These are phyloP conservation scores for Papilio glaucus DNA, from an alignment of 1,140 invertebrate species.

Conservation along the genomic window DNA sequence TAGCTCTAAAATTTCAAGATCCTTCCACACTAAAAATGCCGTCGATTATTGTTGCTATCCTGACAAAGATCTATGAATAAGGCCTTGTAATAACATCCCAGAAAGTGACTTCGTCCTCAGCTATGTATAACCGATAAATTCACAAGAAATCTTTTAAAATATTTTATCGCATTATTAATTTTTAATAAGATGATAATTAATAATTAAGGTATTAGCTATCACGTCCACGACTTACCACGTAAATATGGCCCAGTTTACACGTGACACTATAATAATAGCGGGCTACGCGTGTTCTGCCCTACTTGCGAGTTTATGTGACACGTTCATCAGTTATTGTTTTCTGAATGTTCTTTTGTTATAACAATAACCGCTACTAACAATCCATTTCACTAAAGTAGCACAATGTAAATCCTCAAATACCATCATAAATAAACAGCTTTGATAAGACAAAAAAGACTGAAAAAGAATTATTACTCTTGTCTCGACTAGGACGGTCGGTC, in stretches of 20 bases:
- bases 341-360: slow-evolving; percentile 5
- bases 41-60: no score
- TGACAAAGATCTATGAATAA: no score
- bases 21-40: no score
- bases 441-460: background rate
- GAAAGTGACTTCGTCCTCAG: no score
- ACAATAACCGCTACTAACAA: background rate
- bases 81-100: no score
- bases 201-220: background rate
- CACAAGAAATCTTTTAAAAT: no score
- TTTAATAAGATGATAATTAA: no score
- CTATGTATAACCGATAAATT: no score
- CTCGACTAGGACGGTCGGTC: no score
- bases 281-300: background rate
- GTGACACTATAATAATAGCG: background rate
- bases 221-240: background rate
- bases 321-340: slow-evolving; percentile 7
- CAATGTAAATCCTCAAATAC: background rate
- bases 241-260: slow-evolving; percentile 10
- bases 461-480: background rate
- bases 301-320: background rate
- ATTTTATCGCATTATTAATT: no score
- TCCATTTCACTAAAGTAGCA: slow-evolving; percentile 5
- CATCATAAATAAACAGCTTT: background rate
- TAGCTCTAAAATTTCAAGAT: background rate